Conservation (phyloP, 1,140 invertebrate species). For the Eueides isabella region DNA sequence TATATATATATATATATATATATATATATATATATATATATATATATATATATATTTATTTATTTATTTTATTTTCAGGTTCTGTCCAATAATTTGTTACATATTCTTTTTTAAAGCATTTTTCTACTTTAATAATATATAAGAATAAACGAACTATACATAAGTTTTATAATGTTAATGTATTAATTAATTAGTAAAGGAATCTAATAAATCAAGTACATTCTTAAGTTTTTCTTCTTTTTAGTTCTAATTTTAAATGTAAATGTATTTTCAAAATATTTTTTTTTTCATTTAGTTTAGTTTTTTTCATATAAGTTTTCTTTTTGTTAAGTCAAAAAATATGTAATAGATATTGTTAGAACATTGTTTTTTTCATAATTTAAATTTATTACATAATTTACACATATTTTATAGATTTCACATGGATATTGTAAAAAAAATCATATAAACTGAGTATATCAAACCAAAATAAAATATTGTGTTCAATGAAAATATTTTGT, state of each 20-base stretch:
- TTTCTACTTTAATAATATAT: not conserved
- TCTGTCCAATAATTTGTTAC: too few relatives aligned
- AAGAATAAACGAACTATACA: not conserved
- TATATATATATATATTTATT: too few relatives aligned
- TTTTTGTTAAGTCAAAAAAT: too few relatives aligned
- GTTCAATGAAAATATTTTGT: constrained; percentile 20
- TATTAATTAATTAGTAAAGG: not conserved
- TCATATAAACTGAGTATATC: constrained; percentile 32
- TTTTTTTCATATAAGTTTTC: too few relatives aligned
- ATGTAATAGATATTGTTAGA: too few relatives aligned
- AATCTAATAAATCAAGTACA: constrained; percentile 4
- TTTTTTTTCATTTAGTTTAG: too few relatives aligned
- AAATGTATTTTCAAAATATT: not conserved
- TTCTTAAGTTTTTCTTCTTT: not conserved
- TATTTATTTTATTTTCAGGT: too few relatives aligned
- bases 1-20: too few relatives aligned
- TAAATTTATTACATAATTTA: not conserved
- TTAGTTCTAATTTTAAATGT: not conserved
- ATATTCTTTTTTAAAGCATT: too few relatives aligned
- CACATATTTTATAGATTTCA: not conserved
- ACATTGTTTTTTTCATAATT: too few relatives aligned
- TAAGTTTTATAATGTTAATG: not conserved
- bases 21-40: too few relatives aligned
- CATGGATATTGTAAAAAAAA: not conserved
- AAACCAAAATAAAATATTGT: constrained; percentile 36